Base-by-base conservation (phyloP, 1,140 invertebrate genomes). In the Drosophila triauraria region DNA sequence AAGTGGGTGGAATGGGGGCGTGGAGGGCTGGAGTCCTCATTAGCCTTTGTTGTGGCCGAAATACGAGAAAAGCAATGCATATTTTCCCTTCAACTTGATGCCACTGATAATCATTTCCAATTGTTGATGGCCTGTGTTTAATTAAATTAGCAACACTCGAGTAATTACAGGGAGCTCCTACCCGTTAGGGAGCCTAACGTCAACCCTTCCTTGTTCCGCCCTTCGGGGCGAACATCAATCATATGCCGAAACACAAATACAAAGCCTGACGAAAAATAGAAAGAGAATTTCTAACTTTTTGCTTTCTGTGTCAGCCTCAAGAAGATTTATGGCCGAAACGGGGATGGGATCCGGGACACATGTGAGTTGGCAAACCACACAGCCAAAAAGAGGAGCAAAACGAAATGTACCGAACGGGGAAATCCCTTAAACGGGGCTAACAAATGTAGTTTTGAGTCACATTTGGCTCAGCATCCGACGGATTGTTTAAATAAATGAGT, bases 141-240 rank as follows among this genome's bases (percentile, higher is more conserved):
- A 88, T 88, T 85, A 82, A 88, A 88, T 88, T 85, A 85, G 70
- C 79, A 67, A 58, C 78, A 80, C 70, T 47, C 77, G 51, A 90
- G 75, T 88, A 90, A 90, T 85, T 90, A 85, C 72, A 82, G 67
- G 23, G 25, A 42, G 38, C 17, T 25, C n/a, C 8, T n/a, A 3
- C 32, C 23, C 3, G 15, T 38, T 20, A 20, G 20, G 20, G 20
- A 17, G 20, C 9, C 3, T 0, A 20, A 13, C 35, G 3, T 0
- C 12, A 56, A 38, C 42, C 15, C 57, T 60, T 61, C 48, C 62
- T 10, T 17, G 10, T 23, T 23, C 43, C 40, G 47, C 46, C 54
- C 42, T 43, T 47, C 63, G 12, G 17, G 43, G 35, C 15, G 1
- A 72, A 51, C 70, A 74, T 75, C 70, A 75, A 75, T 75, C 71